phyloP scores from a whole-genome alignment of 2,888 invertebrate species.

The Unio delphinus region DNA sequence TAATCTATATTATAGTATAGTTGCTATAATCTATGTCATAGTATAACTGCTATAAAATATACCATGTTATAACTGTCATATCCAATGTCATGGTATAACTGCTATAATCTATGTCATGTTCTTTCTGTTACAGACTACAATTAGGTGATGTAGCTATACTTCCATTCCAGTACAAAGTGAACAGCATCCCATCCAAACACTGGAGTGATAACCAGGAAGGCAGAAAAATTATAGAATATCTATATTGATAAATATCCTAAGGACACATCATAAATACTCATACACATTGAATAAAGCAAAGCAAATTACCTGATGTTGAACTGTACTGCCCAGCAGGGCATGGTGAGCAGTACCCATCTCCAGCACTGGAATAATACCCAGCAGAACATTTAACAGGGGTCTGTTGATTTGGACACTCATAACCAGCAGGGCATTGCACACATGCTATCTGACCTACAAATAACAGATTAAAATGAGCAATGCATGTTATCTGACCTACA shows the following conservation, averaged over 20 bases:
- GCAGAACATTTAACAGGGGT: conserved; percentile 36
- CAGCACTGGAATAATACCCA: conserved; percentile 44
- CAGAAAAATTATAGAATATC: not conserved
- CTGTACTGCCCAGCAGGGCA: conserved; percentile 49
- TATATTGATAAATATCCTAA: not conserved
- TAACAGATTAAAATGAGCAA: not conserved
- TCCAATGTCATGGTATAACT: too few species aligned
- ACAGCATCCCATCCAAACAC: not conserved
- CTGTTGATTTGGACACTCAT: conserved; percentile 47
- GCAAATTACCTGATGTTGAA: conserved; percentile 17
- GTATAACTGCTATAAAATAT: too few species aligned
- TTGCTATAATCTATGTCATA: too few species aligned
- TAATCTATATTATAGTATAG: too few species aligned
- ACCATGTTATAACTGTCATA: too few species aligned
- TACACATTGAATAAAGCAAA: not conserved
- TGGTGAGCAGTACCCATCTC: conserved; percentile 38
- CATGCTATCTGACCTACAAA: conserved; percentile 47
- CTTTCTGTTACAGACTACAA: too few species aligned
- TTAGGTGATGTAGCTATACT: too few species aligned
- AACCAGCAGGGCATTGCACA: conserved; percentile 51
- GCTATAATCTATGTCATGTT: too few species aligned
- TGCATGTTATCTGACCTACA: not conserved
- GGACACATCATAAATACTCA: too few species aligned
- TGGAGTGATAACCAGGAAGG: not conserved
- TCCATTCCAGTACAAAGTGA: not conserved